phyloP scores from a whole-genome alignment of 2,888 invertebrate species.

The Rhagium mordax region DNA sequence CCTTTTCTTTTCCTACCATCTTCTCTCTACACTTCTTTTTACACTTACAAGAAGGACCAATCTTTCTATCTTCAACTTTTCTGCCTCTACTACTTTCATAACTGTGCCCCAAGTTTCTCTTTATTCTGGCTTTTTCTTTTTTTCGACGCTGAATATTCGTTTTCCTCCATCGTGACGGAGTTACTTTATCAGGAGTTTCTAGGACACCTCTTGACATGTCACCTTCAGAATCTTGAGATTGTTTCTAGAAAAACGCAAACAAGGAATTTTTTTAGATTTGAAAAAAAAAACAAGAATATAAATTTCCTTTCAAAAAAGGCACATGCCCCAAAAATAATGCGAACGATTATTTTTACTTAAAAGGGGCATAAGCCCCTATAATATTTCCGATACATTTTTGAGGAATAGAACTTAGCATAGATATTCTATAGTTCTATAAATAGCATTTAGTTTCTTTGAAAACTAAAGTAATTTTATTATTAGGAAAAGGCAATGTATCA shows the following conservation, averaged over 20 bases:
- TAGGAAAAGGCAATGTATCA: background rate
- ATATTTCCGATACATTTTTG: background rate
- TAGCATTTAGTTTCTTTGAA: no score
- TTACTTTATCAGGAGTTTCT: background rate
- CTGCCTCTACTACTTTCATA: background rate
- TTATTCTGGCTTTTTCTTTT: background rate
- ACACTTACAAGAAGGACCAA: background rate
- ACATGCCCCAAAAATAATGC: background rate
- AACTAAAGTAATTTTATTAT: no score
- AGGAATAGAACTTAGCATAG: no score
- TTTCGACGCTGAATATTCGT: background rate
- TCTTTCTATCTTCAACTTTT: background rate
- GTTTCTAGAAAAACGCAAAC: background rate
- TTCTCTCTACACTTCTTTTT: constrained; percentile 5
- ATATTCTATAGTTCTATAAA: no score
- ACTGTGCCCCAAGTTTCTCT: background rate
- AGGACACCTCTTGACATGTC: background rate
- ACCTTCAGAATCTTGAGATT: background rate
- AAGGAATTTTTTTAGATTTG: background rate
- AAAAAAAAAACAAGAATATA: background rate
- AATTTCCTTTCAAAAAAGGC: background rate
- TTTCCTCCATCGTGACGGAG: background rate
- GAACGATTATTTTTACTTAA: background rate
- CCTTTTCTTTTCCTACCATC: background rate
- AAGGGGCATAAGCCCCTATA: background rate